phyloP scores from a whole-genome alignment of 1,140 invertebrate species.

The Drosophila littoralis region DNA sequence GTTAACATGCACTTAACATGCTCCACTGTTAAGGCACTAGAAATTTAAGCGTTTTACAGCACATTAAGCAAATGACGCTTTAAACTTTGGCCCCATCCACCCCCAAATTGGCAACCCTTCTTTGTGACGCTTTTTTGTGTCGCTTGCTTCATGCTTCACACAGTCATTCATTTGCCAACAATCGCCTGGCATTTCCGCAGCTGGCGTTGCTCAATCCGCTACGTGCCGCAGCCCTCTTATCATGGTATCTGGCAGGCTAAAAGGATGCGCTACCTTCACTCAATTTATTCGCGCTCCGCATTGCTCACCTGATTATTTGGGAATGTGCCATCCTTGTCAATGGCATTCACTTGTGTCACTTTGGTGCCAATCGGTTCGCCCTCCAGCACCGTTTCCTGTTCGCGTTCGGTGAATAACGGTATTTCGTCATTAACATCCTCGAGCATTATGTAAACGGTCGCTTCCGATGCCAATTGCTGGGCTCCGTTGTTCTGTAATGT shows the following conservation, averaged over 20 bases:
- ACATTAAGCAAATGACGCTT: constrained; percentile 36
- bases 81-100: constrained; percentile 6
- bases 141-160: constrained; percentile 10
- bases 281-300: constrained; percentile 20
- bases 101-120: neutral
- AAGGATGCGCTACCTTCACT: constrained; percentile 11
- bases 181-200: constrained; percentile 61
- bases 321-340: constrained; percentile 97
- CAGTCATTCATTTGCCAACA: constrained; percentile 66
- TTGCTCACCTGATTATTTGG: constrained; percentile 94
- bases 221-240: neutral
- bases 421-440: constrained; percentile 99
- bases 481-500: constrained; percentile 94
- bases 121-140: constrained; percentile 18
- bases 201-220: neutral
- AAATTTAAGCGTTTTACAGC: neutral
- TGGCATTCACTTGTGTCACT: constrained; percentile 97
- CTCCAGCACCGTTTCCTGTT: constrained; percentile 97
- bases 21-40: neutral
- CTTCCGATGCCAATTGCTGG: constrained; percentile 96
- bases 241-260: neutral
- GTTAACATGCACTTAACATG: constrained; percentile 2
- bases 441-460: constrained; percentile 96
- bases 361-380: constrained; percentile 96
- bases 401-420: constrained; percentile 96